A percentile compares a stretch with the other conserved stretches of the same genome.
phyloP scores from a whole-genome alignment of 2,797 vertebrate genomes.

The Streptopelia turtur region DNA sequence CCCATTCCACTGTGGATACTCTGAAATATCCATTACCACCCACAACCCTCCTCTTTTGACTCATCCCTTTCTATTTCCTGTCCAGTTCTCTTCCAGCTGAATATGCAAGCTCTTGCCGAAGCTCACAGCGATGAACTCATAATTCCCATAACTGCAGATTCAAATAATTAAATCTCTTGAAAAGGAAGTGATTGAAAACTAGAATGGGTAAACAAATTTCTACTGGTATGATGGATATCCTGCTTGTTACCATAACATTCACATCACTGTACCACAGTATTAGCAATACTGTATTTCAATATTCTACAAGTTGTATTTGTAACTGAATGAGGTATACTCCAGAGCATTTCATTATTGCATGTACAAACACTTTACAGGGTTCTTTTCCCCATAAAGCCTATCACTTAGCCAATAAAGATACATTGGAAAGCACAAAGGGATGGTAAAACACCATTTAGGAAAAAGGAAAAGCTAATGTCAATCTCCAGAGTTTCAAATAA shows the following conservation, averaged over 20 bases:
- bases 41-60: not conserved
- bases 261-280: not conserved
- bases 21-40: not conserved
- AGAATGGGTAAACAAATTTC: not conserved
- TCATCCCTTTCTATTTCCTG: not conserved
- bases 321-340: not conserved
- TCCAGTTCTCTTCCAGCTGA: not conserved
- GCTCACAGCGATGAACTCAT: not conserved
- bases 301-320: not conserved
- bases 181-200: not conserved
- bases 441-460: not conserved
- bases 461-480: not conserved
- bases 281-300: not conserved
- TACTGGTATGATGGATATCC: not conserved
- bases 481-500: not conserved
- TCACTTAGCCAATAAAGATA: not conserved
- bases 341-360: not conserved
- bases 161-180: not conserved
- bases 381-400: not conserved
- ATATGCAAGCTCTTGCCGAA: not conserved
- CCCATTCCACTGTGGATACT: not conserved
- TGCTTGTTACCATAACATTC: not conserved
- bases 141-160: not conserved
- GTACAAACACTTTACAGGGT: not conserved
- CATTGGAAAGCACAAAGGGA: not conserved